Evolutionary conservation across 2,797 vertebrate species (phyloP).

Genomic region (Vireo griseus): DNA sequence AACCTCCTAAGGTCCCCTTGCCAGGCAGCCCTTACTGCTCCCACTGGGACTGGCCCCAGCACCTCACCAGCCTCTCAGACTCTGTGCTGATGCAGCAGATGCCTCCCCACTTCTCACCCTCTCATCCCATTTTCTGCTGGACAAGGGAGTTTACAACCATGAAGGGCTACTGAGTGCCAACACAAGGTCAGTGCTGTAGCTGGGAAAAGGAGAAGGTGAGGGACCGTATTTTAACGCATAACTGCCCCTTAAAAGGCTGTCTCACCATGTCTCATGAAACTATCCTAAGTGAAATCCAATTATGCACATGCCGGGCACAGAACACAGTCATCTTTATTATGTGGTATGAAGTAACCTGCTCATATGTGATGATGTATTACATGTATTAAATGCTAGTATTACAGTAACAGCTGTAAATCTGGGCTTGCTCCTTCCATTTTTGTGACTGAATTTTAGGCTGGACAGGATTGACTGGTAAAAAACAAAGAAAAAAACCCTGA

Average conservation of each 20-base stretch:
- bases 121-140: not conserved
- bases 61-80: not conserved
- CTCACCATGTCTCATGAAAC: not conserved
- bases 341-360: not conserved
- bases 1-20: not conserved
- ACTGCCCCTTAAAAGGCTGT: not conserved
- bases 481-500: not conserved
- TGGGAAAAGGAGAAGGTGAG: not conserved
- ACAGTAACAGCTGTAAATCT: not conserved
- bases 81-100: not conserved
- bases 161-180: not conserved
- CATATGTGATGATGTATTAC: not conserved
- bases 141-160: not conserved
- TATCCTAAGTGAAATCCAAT: not conserved
- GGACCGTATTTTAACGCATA: not conserved
- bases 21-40: not conserved
- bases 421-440: not conserved
- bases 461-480: not conserved
- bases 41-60: not conserved
- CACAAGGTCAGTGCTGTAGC: not conserved
- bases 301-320: not conserved
- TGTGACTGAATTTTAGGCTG: not conserved
- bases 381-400: not conserved
- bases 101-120: fast-evolving
- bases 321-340: not conserved